Conservation (phyloP, 1,140 invertebrate genomes). For the Physella acuta region DNA sequence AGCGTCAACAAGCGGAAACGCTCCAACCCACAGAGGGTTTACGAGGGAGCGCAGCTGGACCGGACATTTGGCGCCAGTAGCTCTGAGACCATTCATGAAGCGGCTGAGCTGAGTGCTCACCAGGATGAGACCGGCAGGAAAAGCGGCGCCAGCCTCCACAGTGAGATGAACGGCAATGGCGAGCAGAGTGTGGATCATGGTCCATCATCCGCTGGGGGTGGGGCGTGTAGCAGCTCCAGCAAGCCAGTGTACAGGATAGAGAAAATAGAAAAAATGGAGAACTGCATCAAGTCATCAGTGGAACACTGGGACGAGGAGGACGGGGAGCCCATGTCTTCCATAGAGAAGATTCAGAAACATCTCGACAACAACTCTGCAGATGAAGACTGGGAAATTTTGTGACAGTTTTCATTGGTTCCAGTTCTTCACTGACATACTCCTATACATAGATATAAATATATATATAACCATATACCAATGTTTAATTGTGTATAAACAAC, state of each 20-base stretch:
- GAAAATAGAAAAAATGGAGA: constrained; percentile 50
- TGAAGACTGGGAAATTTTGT: constrained; percentile 55
- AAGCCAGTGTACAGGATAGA: constrained; percentile 19
- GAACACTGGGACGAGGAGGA: constrained; percentile 41
- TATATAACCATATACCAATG: too few species aligned
- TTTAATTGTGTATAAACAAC: constrained; percentile 1
- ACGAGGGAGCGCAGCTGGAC: constrained; percentile 83
- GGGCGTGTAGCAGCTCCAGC: not conserved
- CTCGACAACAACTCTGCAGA: constrained; percentile 37
- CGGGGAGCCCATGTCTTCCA: constrained; percentile 20
- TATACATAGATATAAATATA: too few species aligned
- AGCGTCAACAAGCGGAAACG: constrained; percentile 77
- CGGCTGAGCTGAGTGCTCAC: not conserved
- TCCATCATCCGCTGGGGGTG: not conserved
- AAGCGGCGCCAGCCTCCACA: not conserved
- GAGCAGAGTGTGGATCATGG: not conserved
- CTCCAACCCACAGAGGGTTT: constrained; percentile 94
- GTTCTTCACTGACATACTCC: not conserved
- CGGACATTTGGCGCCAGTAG: constrained; percentile 35
- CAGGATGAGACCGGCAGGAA: too few species aligned
- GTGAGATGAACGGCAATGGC: not conserved
- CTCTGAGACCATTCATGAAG: not conserved
- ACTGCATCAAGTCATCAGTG: constrained; percentile 38
- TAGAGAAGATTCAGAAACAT: constrained; percentile 49
- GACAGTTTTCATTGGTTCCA: not conserved